phyloP scores from a whole-genome alignment of 2,888 invertebrate genomes.

The Geophilus truncorum region DNA sequence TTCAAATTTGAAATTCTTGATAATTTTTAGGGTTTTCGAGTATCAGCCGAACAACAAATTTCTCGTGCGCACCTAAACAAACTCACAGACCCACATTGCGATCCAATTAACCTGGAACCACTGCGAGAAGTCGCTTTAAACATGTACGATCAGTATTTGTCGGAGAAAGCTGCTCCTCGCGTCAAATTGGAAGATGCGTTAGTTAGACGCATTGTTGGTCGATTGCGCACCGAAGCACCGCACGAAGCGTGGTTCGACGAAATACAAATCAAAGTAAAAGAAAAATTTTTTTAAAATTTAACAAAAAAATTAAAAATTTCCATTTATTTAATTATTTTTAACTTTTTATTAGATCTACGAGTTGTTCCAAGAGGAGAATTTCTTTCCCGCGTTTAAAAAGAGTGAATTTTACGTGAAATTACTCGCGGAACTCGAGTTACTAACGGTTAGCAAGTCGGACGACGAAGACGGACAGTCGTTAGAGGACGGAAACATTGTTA shows the following conservation, averaged over 20 bases:
- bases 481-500: conserved; percentile 30
- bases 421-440: conserved; percentile 65
- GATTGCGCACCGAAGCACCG: conserved; percentile 60
- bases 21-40: conserved; percentile 46
- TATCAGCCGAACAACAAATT: conserved; percentile 54
- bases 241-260: conserved; percentile 77
- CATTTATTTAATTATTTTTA: conserved; percentile 18
- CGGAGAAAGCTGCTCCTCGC: conserved; percentile 63
- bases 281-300: no score
- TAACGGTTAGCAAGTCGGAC: conserved; percentile 48
- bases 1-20: background rate
- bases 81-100: conserved; percentile 33
- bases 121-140: conserved; percentile 62
- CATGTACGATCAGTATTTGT: conserved; percentile 71
- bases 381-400: conserved; percentile 61
- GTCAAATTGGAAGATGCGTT: conserved; percentile 60
- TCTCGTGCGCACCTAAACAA: conserved; percentile 40
- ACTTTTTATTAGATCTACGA: conserved; percentile 42
- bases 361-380: conserved; percentile 54
- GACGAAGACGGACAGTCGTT: conserved; percentile 36
- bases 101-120: conserved; percentile 45
- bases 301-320: no score
- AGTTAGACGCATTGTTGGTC: conserved; percentile 57
- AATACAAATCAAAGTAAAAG: conserved; percentile 58
- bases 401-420: conserved; percentile 64